Percentiles rank a stretch among this genome's conserved stretches.
phyloP scores from a whole-genome alignment of 2,888 invertebrate species.

The Polymixis lichenea region DNA sequence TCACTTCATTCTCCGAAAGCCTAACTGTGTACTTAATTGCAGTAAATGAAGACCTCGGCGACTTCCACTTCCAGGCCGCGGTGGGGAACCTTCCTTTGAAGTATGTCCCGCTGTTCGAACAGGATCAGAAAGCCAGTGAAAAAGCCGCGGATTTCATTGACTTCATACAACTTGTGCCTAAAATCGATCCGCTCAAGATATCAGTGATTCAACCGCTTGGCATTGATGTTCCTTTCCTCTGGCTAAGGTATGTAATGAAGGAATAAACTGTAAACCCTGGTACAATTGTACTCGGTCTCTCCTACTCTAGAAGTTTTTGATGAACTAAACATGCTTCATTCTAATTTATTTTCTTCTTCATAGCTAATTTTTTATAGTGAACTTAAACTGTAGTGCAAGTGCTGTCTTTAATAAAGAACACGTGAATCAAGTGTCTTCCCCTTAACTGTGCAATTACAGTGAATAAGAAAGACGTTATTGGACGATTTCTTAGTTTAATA shows the following conservation, averaged over 20 bases:
- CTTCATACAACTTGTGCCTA: constrained; percentile 40
- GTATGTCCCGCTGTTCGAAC: constrained; percentile 26
- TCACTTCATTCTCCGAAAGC: not conserved
- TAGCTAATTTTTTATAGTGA: too few relatives aligned
- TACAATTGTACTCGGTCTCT: too few relatives aligned
- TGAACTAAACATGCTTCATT: not conserved
- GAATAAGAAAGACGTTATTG: too few relatives aligned
- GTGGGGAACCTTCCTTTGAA: constrained; percentile 33
- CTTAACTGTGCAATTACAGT: too few relatives aligned
- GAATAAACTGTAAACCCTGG: not conserved
- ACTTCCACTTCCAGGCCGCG: constrained; percentile 20
- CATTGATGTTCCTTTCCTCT: constrained; percentile 41
- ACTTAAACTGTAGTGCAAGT: too few relatives aligned
- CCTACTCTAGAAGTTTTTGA: too few relatives aligned
- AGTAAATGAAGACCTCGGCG: constrained; percentile 38
- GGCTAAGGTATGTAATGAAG: constrained; percentile 23
- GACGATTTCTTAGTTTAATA: too few relatives aligned
- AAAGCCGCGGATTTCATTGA: constrained; percentile 43
- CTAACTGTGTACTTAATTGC: constrained; percentile 10
- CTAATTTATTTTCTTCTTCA: too few relatives aligned
- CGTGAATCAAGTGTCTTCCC: too few relatives aligned
- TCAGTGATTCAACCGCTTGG: constrained; percentile 2
- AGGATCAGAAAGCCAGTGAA: constrained; percentile 30
- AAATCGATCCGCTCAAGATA: constrained; percentile 31
- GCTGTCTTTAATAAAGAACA: too few relatives aligned